A percentile compares a stretch with the other conserved stretches of the same genome.
Conservation (phyloP, 2,113 vertebrate species). For the Ovis canadensis region DNA sequence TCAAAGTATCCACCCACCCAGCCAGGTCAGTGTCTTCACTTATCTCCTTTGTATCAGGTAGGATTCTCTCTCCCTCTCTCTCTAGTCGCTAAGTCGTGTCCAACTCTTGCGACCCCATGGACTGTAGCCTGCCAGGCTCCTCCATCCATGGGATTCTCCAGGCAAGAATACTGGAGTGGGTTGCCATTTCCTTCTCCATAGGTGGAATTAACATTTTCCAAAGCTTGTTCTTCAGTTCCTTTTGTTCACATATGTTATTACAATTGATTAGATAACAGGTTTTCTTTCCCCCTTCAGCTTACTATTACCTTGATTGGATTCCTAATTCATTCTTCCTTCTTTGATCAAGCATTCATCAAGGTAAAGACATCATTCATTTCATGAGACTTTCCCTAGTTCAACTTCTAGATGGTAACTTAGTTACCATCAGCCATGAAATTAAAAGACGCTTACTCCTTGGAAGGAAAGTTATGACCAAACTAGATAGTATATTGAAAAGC, state of each 20-base stretch:
- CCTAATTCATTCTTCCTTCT: neutral
- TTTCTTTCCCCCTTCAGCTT: neutral
- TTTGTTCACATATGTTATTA: neutral
- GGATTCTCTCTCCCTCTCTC: neutral
- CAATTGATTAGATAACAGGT: neutral
- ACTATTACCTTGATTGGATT: neutral
- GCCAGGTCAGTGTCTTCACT: neutral
- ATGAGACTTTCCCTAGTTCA: neutral
- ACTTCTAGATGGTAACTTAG: neutral
- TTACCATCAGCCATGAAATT: neutral
- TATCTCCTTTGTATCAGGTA: neutral
- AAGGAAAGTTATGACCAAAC: neutral
- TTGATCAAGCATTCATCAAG: neutral
- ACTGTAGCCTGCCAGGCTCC: neutral
- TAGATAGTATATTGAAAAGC: neutral
- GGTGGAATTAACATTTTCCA: neutral
- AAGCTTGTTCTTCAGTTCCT: neutral
- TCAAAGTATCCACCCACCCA: neutral
- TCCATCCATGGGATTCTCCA: neutral
- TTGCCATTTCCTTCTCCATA: neutral
- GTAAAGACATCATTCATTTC: neutral
- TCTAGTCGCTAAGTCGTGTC: neutral
- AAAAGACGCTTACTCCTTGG: neutral
- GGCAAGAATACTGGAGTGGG: neutral
- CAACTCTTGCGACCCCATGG: neutral